phyloP scores from a whole-genome alignment of 2,888 invertebrate species.

The Drosophila monieri region DNA sequence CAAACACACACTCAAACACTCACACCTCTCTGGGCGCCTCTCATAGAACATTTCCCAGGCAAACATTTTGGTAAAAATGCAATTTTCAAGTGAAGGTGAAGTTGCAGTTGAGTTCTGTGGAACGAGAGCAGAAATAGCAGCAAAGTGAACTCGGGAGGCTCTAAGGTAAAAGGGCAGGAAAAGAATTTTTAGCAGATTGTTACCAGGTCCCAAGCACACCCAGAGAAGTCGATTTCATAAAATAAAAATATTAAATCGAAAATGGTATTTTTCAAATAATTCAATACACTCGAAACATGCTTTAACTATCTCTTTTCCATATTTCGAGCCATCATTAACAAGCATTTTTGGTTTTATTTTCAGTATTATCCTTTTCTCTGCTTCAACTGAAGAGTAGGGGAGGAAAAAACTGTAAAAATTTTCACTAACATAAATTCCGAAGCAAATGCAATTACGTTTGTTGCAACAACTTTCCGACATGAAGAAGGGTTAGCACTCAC shows the following conservation, averaged over 20 bases:
- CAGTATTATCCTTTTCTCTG: background rate
- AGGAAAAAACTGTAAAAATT: constrained; percentile 32
- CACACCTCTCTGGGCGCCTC: constrained; percentile 23
- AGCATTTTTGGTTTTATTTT: too few species aligned
- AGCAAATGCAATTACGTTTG: constrained; percentile 73
- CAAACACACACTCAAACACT: constrained; percentile 11
- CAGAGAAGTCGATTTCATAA: constrained; percentile 15
- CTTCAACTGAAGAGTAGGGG: background rate
- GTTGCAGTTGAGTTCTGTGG: constrained; percentile 44
- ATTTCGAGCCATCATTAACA: too few species aligned
- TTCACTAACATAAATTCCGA: constrained; percentile 65
- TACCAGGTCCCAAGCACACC: constrained; percentile 34
- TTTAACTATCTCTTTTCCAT: background rate
- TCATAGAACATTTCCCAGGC: constrained; percentile 49
- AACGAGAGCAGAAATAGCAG: constrained; percentile 12
- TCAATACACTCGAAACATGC: background rate
- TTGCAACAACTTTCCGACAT: constrained; percentile 45
- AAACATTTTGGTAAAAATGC: constrained; percentile 71
- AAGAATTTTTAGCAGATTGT: constrained; percentile 68
- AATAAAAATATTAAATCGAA: background rate
- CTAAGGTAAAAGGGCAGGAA: background rate
- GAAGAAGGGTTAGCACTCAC: background rate
- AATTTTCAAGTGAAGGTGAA: constrained; percentile 69
- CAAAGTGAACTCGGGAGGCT: constrained; percentile 6
- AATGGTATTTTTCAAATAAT: background rate